Evolutionary conservation across 2,113 vertebrate species (phyloP), one percentile per base, ranked within the genome.

Genomic region (Nyctibius bracteatus): DNA sequence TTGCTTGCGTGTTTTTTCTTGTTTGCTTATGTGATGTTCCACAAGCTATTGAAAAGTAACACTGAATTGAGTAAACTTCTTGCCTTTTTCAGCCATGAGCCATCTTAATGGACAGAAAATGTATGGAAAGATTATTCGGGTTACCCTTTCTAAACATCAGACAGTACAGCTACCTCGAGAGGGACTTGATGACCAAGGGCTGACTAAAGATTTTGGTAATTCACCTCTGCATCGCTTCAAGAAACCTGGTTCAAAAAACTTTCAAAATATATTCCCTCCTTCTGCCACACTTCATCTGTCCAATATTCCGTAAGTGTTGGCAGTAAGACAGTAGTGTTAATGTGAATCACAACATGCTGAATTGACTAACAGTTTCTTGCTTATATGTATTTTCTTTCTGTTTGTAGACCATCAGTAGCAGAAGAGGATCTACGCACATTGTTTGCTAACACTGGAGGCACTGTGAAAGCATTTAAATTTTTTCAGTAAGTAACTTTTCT

Each of bases 381-480:
- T 75, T 82, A 55, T 73, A 31, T 54, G 54, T 49, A 4, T 91
- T 90, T 85, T 30, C 91, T 63, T 74, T 37, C 52, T 97, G 79
- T 96, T 82, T 93, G 75, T 97, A 99, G 99, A 94, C 99, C 99
- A 93, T 99, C 99, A 51, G 99, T 99, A 96, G 98, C 98, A 27
- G 99, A 99, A 98, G 99, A 99, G 37, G 99, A 99, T 97, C 98
- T 99, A 79, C 98, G 98, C 94, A 98, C 99, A 95, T 98, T 99
- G 85, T 99, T 99, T 97, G 98, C 98, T 95, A 99, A 99, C 95
- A 98, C 99, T 91, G 99, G 99, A 72, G 99, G 99, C 98, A 99
- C 99, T 95, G 99, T 99, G 97, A 99, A 99, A 98, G 99, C 99
- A 22, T 99, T 99, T 98, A 99, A 99, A 96, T 99, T 99, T 98